These are phyloP conservation scores for Acridotheres tristis DNA, from an alignment of 2,797 vertebrate species.

Conservation along the genomic window DNA sequence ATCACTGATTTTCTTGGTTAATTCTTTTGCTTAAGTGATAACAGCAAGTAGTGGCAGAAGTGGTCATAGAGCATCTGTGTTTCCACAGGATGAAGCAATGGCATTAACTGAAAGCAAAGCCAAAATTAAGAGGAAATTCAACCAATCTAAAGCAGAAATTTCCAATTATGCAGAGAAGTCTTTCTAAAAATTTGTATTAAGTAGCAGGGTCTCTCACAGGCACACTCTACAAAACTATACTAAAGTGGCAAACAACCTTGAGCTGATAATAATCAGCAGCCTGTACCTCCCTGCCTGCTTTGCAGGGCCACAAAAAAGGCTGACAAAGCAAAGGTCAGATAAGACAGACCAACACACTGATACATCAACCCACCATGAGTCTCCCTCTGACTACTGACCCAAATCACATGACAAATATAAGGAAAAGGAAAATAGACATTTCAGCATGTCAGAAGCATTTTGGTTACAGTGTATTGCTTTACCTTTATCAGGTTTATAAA, in stretches of 20 bases:
- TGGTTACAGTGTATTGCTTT: background rate
- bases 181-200: background rate
- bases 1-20: background rate
- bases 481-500: background rate
- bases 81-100: background rate
- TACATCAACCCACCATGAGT: background rate
- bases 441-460: background rate
- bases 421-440: background rate
- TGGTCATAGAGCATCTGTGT: background rate
- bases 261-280: background rate
- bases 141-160: background rate
- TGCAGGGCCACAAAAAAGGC: slow-evolving; percentile 68
- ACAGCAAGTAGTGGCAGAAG: background rate
- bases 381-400: background rate
- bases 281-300: background rate
- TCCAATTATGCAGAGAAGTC: background rate
- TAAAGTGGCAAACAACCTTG: background rate
- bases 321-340: slow-evolving; percentile 19
- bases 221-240: background rate
- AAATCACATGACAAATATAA: background rate
- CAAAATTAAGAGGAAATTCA: background rate
- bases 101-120: background rate
- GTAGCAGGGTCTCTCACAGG: background rate
- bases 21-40: background rate
- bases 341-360: background rate